A percentile compares a stretch with the other conserved stretches of the same genome.
phyloP scores from a whole-genome alignment of 2,797 vertebrate genomes.

The Typhlichthys eigenmanni region DNA sequence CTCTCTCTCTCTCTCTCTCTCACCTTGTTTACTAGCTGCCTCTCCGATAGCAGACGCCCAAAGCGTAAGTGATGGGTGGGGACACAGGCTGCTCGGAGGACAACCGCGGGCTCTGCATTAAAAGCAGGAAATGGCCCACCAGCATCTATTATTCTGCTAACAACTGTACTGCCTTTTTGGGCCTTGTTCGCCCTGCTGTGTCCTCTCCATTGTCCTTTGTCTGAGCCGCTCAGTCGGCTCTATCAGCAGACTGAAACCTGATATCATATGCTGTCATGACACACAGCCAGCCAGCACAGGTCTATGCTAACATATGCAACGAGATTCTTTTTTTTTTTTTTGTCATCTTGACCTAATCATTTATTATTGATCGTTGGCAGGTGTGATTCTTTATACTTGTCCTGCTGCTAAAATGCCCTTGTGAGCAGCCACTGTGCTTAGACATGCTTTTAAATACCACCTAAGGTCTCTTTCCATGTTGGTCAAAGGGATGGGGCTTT shows the following conservation, averaged over 20 bases:
- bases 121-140: conserved; percentile 45
- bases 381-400: not conserved
- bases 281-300: not conserved
- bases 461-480: too few species aligned
- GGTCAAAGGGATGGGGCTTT: too few species aligned
- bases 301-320: conserved; percentile 16
- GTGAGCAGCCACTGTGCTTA: too few species aligned
- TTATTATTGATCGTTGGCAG: conserved; percentile 21
- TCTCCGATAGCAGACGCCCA: conserved; percentile 42
- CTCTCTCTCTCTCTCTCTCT: not conserved
- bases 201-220: conserved; percentile 49
- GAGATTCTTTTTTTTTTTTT: conserved; percentile 5
- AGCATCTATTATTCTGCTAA: conserved; percentile 56
- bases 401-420: too few species aligned
- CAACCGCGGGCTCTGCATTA: conserved; percentile 46
- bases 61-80: conserved; percentile 27
- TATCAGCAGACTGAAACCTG: conserved; percentile 38
- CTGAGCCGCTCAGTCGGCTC: conserved; percentile 35
- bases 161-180: conserved; percentile 36
- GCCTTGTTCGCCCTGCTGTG: conserved; percentile 21
- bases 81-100: conserved; percentile 47
- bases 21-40: conserved; percentile 48
- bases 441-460: too few species aligned
- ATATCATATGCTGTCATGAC: conserved; percentile 26
- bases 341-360: conserved; percentile 10